phyloP scores from a whole-genome alignment of 2,888 invertebrate species.

The Notodonta dromedarius region DNA sequence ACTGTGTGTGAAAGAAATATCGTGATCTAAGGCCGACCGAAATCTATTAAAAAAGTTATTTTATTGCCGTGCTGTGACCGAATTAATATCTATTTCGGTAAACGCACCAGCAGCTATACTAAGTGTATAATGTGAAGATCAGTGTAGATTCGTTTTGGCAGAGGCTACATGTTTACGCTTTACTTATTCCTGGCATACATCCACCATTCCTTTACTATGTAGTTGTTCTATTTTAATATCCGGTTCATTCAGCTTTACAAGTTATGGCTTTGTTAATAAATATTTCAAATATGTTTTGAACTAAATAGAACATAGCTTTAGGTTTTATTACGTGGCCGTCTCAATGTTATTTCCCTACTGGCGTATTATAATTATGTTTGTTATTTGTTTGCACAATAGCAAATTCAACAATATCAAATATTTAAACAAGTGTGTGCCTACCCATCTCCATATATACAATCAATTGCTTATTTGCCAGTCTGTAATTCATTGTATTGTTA shows the following conservation, averaged over 20 bases:
- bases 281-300: background rate
- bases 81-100: slow-evolving; percentile 49
- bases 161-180: slow-evolving; percentile 48
- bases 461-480: background rate
- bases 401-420: background rate
- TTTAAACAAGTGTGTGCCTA: slow-evolving; percentile 1
- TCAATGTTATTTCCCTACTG: no score
- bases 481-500: slow-evolving; percentile 5
- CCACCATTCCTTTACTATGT: slow-evolving; percentile 51
- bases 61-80: slow-evolving; percentile 20
- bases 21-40: background rate
- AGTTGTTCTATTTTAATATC: slow-evolving; percentile 40
- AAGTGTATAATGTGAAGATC: slow-evolving; percentile 34
- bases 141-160: slow-evolving; percentile 52
- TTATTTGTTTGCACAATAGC: background rate
- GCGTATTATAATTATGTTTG: background rate
- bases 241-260: slow-evolving; percentile 43
- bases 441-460: background rate
- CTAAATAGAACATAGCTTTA: no score
- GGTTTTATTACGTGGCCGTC: no score
- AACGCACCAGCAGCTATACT: slow-evolving; percentile 37
- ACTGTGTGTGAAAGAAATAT: no score
- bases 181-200: slow-evolving; percentile 53
- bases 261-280: slow-evolving; percentile 14
- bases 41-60: background rate